Conservation (phyloP, 2,888 invertebrate genomes). For the Cataglyphis altisquamis region DNA sequence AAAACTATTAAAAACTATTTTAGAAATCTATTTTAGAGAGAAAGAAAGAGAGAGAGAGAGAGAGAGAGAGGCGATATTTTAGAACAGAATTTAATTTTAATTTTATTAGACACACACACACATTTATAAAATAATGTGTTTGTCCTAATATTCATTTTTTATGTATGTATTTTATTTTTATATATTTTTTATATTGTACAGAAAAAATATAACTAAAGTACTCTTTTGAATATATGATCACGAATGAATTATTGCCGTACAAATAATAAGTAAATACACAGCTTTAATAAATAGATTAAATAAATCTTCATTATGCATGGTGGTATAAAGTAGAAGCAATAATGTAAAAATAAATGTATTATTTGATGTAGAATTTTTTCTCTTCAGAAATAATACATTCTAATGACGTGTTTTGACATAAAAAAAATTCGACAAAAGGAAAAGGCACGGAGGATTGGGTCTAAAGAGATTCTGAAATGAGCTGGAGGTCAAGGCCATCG, state of each 20-base stretch:
- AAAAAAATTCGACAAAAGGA: background rate
- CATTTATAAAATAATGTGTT: background rate
- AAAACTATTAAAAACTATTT: background rate
- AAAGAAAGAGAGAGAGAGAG: too few species aligned
- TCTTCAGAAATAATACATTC: background rate
- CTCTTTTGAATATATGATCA: background rate
- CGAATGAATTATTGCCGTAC: background rate
- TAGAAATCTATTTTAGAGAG: background rate
- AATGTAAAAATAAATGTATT: background rate
- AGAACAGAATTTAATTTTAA: constrained; percentile 2
- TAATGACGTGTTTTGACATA: background rate
- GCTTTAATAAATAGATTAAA: background rate
- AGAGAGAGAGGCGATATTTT: background rate
- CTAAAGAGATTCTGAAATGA: background rate
- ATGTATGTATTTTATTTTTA: background rate
- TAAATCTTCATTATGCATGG: background rate
- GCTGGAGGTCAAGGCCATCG: background rate
- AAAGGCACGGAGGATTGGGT: background rate
- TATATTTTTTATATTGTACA: background rate
- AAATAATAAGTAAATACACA: constrained; percentile 4
- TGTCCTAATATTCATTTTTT: background rate
- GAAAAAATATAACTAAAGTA: background rate
- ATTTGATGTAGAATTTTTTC: background rate
- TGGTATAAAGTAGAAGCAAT: background rate
- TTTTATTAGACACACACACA: background rate